Conservation (phyloP, 2,113 vertebrate genomes). For the Caranx ignobilis region DNA sequence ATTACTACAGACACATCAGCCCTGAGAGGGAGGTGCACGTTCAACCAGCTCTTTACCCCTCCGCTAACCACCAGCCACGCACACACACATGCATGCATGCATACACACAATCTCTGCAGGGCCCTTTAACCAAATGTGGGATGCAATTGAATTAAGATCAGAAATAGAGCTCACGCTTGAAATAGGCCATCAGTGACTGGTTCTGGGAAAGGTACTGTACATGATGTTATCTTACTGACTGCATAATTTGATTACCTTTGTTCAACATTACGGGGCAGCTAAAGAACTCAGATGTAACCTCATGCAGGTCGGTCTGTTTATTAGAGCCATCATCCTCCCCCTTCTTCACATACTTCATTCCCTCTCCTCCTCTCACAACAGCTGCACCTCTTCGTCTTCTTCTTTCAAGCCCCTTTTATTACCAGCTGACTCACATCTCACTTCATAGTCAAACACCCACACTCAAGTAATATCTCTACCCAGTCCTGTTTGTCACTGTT, state of each 20-base stretch:
- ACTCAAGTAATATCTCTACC: not conserved
- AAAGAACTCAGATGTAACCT: conserved; percentile 55
- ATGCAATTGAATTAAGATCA: conserved; percentile 74
- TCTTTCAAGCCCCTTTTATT: conserved; percentile 20
- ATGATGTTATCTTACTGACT: conserved; percentile 44
- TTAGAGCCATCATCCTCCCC: conserved; percentile 41
- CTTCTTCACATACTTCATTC: conserved; percentile 53
- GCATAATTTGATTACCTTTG: conserved; percentile 54
- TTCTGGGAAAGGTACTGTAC: conserved; percentile 37
- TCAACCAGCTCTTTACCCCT: conserved; percentile 58
- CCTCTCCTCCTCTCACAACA: conserved; percentile 30
- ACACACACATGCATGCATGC: conserved; percentile 9
- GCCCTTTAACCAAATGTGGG: conserved; percentile 60
- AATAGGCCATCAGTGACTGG: conserved; percentile 25
- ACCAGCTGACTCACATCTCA: not conserved
- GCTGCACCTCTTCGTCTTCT: conserved; percentile 46
- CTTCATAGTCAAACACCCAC: not conserved
- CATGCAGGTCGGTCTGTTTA: conserved; percentile 35
- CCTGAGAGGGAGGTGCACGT: conserved; percentile 52
- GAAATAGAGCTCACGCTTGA: conserved; percentile 38
- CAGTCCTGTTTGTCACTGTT: conserved; percentile 30
- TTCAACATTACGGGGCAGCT: conserved; percentile 56
- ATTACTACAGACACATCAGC: conserved; percentile 74
- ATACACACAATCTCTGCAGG: not conserved
- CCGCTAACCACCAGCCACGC: conserved; percentile 53